Conservation (phyloP, 2,113 vertebrate genomes). For the Laticauda laticaudata region DNA sequence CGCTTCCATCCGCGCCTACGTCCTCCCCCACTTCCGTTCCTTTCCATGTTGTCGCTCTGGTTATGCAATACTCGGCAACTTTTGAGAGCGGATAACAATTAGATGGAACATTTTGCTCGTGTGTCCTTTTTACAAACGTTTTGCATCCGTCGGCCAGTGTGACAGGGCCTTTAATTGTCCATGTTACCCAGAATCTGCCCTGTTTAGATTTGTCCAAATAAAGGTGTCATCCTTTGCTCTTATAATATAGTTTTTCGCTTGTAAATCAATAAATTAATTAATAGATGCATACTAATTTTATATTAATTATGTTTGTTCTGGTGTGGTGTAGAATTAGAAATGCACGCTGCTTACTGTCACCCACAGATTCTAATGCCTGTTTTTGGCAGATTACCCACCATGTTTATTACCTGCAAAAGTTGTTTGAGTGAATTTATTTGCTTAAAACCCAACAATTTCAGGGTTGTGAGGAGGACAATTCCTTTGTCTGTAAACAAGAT, state of each 20-base stretch:
- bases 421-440: constrained; percentile 24
- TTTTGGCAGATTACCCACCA: constrained; percentile 40
- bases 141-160: too few species aligned
- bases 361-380: constrained; percentile 28
- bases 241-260: constrained; percentile 10
- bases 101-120: too few species aligned
- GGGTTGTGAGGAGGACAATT: constrained; percentile 20
- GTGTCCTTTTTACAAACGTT: too few species aligned
- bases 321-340: constrained; percentile 1
- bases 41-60: too few species aligned
- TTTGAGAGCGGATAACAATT: too few species aligned
- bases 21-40: too few species aligned
- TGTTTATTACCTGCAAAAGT: constrained; percentile 41
- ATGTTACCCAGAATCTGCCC: background rate
- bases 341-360: constrained; percentile 2
- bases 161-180: background rate
- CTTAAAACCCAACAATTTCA: constrained; percentile 48
- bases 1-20: too few species aligned
- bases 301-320: constrained; percentile 32
- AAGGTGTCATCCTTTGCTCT: background rate
- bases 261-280: fast-evolving
- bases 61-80: too few species aligned
- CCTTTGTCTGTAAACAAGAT: constrained; percentile 31
- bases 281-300: background rate
- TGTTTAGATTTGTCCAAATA: background rate